Evolutionary conservation across 2,113 vertebrate species (phyloP), one percentile per base, ranked within the genome.

Genomic region (Eulemur rufifrons): DNA sequence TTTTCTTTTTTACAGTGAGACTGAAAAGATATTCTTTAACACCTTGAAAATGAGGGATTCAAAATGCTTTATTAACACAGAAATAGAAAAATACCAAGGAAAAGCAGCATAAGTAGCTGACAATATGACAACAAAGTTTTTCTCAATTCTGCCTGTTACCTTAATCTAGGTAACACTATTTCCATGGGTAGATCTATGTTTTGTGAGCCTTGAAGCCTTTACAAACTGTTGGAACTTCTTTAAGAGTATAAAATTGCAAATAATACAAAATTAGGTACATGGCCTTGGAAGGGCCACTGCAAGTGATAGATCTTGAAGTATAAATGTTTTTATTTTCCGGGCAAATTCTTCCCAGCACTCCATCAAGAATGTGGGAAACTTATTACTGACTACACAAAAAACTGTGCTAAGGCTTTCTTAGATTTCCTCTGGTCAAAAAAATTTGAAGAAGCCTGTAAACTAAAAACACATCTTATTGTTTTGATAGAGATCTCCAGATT

Each of bases 41-140:
- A 86, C 73, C 32, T 90, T 83, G 90, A 97, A 97, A 89, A 91
- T 71, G 59, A 89, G 2, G 23, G 32, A 21, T 23, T 94, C 91
- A 15, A 69, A 95, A 68, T 42, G 34, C 4, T 89, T 95, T 50
- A n/a, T 94, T 94, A 91, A 86, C 56, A 47, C 32, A 8, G 9
- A 86, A 5, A 47, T 12, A 82, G 18, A 64, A 78, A 74, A 84
- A 61, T 85, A 61, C 0, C 27, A 76, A 52, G 8, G 25, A 61
- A 17, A 37, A 86, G 23, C 50, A 66, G 13, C n/a, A 52, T 29
- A 63, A 50, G 6, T 61, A 78, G 3, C 76, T 95, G 42, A 89
- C 14, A 78, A 47, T 27, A 73, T 64, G 27, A 47, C 52, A 29
- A 76, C 4, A 68, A 63, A 39, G 20, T 87, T 68, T 86, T 71